Conservation (phyloP, 2,888 invertebrate genomes). For the Sthenelais limicola region DNA sequence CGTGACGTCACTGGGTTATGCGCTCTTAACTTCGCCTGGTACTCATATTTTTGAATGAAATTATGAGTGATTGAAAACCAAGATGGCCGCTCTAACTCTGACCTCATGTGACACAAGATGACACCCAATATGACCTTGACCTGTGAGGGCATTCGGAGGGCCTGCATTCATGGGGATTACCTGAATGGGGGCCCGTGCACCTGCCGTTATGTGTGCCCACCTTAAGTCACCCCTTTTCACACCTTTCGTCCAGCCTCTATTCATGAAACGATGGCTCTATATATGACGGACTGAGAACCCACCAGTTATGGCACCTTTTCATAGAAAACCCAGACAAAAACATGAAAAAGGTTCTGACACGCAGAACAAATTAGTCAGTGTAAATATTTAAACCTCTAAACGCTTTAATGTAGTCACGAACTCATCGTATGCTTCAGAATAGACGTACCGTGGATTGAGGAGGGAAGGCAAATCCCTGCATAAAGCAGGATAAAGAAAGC, state of each 20-base stretch:
- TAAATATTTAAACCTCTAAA: conserved; percentile 24
- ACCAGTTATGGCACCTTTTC: neutral
- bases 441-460: too few relatives aligned
- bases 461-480: too few relatives aligned
- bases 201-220: conserved; percentile 20
- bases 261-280: neutral
- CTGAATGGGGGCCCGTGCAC: conserved; percentile 4
- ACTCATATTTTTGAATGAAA: too few relatives aligned
- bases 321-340: neutral
- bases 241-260: neutral
- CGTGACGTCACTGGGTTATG: conserved; percentile 32
- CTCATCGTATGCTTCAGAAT: neutral
- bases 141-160: conserved; percentile 5
- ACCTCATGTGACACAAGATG: too few relatives aligned
- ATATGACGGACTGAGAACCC: neutral
- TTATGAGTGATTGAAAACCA: too few relatives aligned
- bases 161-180: too few relatives aligned
- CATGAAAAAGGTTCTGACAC: neutral
- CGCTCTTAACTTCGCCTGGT: too few relatives aligned
- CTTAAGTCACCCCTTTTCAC: neutral
- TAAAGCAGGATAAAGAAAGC: too few relatives aligned
- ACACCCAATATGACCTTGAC: conserved; percentile 23
- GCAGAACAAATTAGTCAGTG: conserved; percentile 8
- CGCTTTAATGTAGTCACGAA: conserved; percentile 14
- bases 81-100: too few relatives aligned